Evolutionary conservation across 2,888 invertebrate genomes (phyloP), one percentile per base, ranked within the genome.

Genomic region (Glyphotaelius pellucidus): DNA sequence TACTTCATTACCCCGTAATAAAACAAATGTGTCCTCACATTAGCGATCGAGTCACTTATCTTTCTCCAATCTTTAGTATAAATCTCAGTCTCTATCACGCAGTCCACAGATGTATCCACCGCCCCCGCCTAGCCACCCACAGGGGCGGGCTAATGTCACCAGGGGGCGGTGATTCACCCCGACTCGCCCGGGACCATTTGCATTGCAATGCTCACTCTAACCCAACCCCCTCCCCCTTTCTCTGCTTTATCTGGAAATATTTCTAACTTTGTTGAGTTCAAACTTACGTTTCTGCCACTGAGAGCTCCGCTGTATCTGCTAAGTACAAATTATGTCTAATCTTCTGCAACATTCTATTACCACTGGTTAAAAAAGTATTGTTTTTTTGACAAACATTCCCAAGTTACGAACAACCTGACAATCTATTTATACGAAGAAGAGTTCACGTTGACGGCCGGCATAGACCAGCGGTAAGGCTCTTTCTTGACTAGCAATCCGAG

Each of bases 91-190:
- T 47, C 14, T 14, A 47, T 67, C 52, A 25, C 52, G 52, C 52
- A 19, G 25, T 25, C 52, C 25, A 67, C 25, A 67, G 52, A 67
- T 67, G 52, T 67, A 67, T 25, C 52, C 1, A 15, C 25, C 19
- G 5, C 19, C 52, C 19, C 86, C 30, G 15, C 30, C 30, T 3
- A 15, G 42, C 42, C n/a, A n/a, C n/a, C 86, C 86, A 15, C 42
- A 0, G 52, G 86, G 25, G 42, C 35, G 30, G 31, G 47, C 15
- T 86, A 38, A 86, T 30, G 42, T 32, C 86, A 47, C 86, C 30
- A 38, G 86, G 30, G 38, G 86, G 86, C 42, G 30, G 86, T 86
- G 47, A 47, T 86, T 47, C 42, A 42, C 86, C 86, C 47, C 86
- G 38, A 35, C 47, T 35, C 52, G 19, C 86, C 9, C 38, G 38